Base-by-base conservation (phyloP, 2,113 vertebrate species). In the Callospermophilus lateralis region DNA sequence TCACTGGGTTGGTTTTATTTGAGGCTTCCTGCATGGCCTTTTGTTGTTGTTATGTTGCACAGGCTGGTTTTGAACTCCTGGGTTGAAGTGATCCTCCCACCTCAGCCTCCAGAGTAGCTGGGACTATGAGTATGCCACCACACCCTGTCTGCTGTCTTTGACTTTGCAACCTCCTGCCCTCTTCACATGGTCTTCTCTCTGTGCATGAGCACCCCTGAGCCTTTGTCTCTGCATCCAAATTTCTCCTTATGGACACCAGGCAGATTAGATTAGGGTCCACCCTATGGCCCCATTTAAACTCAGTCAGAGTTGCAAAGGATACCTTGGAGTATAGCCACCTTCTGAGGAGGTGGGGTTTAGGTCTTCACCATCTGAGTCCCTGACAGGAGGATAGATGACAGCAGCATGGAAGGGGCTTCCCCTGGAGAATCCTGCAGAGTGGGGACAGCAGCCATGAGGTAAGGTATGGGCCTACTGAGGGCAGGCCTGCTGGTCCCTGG, bases 361-460 rank as follows among this genome's bases (percentile, higher is more conserved):
- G 20, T 15, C 39, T 51, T 93, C 32, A 55, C 24, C 16, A 30
- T 4, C 42, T 9, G 34, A 42, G 10, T 84, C 80, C 3, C 16
- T 26, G 45, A 12, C 5, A 73, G 32, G 58, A 84, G 22, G 22
- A 32, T 4, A 74, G 34, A 45, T 12, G 15, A 19, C 45, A 55
- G 34, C 3, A 0, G 42, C 37, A 4, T 37, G 55, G 45, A 53
- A 34, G 15, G 58, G 42, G 17, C 39, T 58, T 5, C 16, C 20
- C 42, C 17, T 17, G 55, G 30, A 48, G 86, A 51, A 63, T 19
- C 65, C 30, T 2, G 3, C 11, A 5, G 32, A 34, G 77, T 26
- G 68, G 34, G 48, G 45, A n/a, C n/a, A 8, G 11, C 0, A 7
- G n/a, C 53, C 48, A 45, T n/a, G 63, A 26, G 0, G 2, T 3